Evolutionary conservation across 2,113 vertebrate species (phyloP), one percentile per base, ranked within the genome.

Genomic region (Platycercus adscitus): DNA sequence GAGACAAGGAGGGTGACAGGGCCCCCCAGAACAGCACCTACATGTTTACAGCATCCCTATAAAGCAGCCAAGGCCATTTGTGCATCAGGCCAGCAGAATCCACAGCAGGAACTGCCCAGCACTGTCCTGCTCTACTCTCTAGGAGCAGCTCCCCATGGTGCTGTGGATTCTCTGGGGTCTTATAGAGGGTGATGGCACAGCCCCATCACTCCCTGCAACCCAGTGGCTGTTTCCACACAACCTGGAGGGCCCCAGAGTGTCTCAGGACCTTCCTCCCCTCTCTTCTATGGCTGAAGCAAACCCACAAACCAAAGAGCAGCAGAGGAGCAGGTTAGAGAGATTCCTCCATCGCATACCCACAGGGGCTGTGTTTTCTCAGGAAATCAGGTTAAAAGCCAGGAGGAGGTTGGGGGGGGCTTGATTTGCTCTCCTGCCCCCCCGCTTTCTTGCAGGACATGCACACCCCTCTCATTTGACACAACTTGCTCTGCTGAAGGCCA

Each of bases 341-440:
- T 8, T 10, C 6, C 39, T 26, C 13, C 44, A 2, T 4, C 6
- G 0, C 50, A 33, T 0, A 0, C 43, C 31, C 61, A 33, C 14
- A 6, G 3, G 35, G 21, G 14, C 31, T 58, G 15, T 26, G n/a
- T 9, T 66, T 63, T 29, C 66, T 64, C 44, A 52, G 44, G 68
- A 76, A 83, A 56, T 5, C 1, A 3, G 13, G 31, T 68, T 61
- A 72, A 72, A 88, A 83, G 52, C 15, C 70, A 63, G 9, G 2
- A 1, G 41, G 39, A 80, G 25, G 28, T 23, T 14, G 11, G 33
- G 35, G 18, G 11, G 18, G 10, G 10, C 20, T 20, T 20, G n/a
- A 13, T 84, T 86, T 58, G 17, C 17, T 29, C 6, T 81, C 26
- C 49, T 39, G 6, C 2, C 10, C 13, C 37, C 10, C 12, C n/a